Percentiles rank a stretch among this genome's conserved stretches.
Conservation (phyloP, 2,888 invertebrate species). For the Stenichneumon culpator region DNA sequence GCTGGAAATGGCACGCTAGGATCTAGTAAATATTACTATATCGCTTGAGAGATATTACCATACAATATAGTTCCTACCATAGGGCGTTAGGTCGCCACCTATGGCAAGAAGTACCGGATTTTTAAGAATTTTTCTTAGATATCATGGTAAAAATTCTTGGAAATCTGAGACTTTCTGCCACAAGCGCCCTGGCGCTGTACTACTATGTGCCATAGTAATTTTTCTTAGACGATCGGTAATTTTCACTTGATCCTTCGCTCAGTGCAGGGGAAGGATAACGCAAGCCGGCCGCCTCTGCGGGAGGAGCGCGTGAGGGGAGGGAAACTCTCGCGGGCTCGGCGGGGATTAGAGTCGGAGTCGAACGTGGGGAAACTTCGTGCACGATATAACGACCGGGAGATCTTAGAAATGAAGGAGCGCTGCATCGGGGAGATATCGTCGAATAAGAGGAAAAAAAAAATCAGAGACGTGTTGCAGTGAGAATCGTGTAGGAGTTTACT, state of each 20-base stretch:
- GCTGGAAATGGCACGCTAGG: constrained; percentile 32
- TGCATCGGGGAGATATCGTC: constrained; percentile 35
- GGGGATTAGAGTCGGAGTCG: constrained; percentile 49
- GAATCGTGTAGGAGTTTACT: not conserved
- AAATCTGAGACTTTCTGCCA: too few relatives aligned
- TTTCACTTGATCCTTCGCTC: too few relatives aligned
- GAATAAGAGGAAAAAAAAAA: not conserved
- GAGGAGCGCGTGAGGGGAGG: constrained; percentile 43
- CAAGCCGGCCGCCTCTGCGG: not conserved
- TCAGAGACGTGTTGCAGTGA: not conserved
- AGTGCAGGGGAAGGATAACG: constrained; percentile 45
- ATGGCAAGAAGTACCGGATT: too few relatives aligned
- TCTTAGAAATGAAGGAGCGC: constrained; percentile 65
- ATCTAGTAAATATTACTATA: too few relatives aligned
- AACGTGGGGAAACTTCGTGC: constrained; percentile 64
- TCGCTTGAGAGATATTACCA: too few relatives aligned
- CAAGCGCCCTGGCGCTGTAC: too few relatives aligned
- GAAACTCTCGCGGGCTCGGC: constrained; percentile 29
- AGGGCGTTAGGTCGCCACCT: too few relatives aligned
- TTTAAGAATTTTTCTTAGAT: too few relatives aligned
- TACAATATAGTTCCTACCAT: too few relatives aligned
- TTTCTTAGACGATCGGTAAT: too few relatives aligned
- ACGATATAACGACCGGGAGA: constrained; percentile 62
- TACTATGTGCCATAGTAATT: too few relatives aligned
- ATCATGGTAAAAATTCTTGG: too few relatives aligned